Conservation (phyloP, 2,113 vertebrate genomes). For the Prunella himalayana region DNA sequence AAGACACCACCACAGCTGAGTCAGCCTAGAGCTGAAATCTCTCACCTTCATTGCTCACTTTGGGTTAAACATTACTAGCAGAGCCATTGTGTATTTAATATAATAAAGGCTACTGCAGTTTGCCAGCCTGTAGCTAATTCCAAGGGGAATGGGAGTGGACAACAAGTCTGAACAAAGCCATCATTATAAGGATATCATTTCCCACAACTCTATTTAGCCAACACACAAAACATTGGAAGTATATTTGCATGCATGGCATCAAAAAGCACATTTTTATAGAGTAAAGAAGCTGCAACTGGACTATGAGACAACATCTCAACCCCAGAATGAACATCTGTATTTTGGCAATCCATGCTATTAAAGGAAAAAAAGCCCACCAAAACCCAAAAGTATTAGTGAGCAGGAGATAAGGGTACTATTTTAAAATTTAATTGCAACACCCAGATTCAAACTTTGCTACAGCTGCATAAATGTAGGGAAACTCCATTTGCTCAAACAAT, state of each 20-base stretch:
- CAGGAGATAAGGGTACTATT: neutral
- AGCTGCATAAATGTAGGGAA: neutral
- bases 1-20: neutral
- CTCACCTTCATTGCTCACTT: neutral
- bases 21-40: neutral
- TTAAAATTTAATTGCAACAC: neutral
- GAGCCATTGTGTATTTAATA: neutral
- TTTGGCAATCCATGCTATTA: neutral
- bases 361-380: neutral
- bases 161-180: conserved; percentile 49
- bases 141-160: conserved; percentile 33
- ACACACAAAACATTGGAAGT: neutral
- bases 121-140: conserved; percentile 33
- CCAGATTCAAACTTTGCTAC: neutral
- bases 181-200: conserved; percentile 31
- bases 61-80: neutral
- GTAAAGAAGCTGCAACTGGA: neutral
- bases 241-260: neutral
- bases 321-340: neutral
- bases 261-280: neutral
- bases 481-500: neutral
- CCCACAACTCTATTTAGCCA: conserved; percentile 30
- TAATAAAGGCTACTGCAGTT: conserved; percentile 20
- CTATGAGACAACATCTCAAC: neutral
- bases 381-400: neutral